Conservation (phyloP, 1,140 invertebrate species). For the Archivesica marissinica region DNA sequence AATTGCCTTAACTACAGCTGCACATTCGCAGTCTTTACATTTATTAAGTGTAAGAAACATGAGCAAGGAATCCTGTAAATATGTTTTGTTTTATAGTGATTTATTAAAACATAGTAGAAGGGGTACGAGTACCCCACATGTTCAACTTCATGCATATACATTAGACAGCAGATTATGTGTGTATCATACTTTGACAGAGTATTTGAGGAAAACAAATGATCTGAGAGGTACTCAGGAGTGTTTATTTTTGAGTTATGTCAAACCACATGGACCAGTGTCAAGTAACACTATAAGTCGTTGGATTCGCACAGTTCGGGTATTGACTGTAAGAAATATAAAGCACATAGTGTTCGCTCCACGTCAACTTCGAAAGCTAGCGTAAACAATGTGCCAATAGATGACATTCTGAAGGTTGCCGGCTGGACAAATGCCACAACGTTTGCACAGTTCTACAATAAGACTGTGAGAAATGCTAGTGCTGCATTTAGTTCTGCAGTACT, state of each 20-base stretch:
- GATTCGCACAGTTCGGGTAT: conserved; percentile 40
- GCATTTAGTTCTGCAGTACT: too few relatives aligned
- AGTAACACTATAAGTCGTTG: conserved; percentile 44
- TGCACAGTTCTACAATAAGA: background rate
- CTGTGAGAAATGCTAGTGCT: too few relatives aligned
- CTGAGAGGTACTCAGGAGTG: conserved; percentile 3
- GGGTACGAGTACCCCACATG: background rate
- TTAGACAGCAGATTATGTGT: conserved; percentile 1
- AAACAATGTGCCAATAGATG: background rate
- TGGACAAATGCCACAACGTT: background rate
- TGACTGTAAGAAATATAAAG: background rate
- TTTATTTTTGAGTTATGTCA: conserved; percentile 62
- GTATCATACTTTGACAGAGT: background rate
- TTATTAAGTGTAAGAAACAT: background rate
- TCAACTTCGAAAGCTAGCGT: conserved; percentile 21
- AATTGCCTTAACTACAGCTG: background rate
- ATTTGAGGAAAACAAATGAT: background rate
- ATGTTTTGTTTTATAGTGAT: conserved; percentile 1
- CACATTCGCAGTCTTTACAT: conserved; percentile 27
- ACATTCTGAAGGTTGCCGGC: conserved; percentile 39
- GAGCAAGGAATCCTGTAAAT: background rate
- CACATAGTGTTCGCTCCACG: conserved; percentile 38
- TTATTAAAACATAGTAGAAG: conserved; percentile 6
- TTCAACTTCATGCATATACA: background rate
- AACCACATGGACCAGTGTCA: conserved; percentile 36